Evolutionary conservation across 2,888 invertebrate species (phyloP).

Genomic region (Cheilosia variabilis): DNA sequence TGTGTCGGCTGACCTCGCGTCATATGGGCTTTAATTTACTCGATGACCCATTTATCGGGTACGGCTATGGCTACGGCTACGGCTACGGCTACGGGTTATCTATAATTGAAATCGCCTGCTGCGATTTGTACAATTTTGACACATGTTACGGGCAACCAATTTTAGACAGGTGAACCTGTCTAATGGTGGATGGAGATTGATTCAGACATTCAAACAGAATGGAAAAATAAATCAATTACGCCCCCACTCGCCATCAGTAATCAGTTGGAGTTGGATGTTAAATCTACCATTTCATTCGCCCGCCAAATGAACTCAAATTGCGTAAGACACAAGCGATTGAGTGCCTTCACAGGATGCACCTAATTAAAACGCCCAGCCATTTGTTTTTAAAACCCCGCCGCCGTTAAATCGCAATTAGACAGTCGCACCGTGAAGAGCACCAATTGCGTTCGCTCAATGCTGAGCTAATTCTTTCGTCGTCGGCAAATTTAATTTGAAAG

Average conservation of each 20-base stretch:
- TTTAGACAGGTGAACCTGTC: slow-evolving; percentile 11
- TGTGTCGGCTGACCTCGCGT: slow-evolving; percentile 37
- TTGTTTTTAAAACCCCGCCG: slow-evolving; percentile 45
- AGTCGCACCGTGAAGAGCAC: slow-evolving; percentile 31
- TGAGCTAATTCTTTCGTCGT: slow-evolving; percentile 34
- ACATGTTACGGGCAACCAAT: slow-evolving; percentile 8
- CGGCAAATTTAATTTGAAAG: slow-evolving; percentile 66
- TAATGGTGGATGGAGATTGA: slow-evolving; percentile 35
- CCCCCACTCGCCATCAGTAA: too few species aligned
- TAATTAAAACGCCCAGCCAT: slow-evolving; percentile 54
- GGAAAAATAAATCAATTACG: neutral
- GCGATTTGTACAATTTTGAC: slow-evolving; percentile 36
- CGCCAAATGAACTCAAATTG: slow-evolving; percentile 45
- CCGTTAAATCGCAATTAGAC: slow-evolving; percentile 64
- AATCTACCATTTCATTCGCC: too few species aligned
- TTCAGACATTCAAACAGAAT: slow-evolving; percentile 14
- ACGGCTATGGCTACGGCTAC: neutral
- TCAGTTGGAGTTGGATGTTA: too few species aligned
- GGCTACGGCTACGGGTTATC: neutral
- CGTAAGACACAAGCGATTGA: slow-evolving; percentile 25
- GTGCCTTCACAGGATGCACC: slow-evolving; percentile 27
- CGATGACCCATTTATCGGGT: slow-evolving; percentile 3
- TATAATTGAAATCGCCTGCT: slow-evolving; percentile 58
- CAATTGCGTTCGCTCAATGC: slow-evolving; percentile 24
- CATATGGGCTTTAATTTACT: slow-evolving; percentile 21